Evolutionary conservation across 2,113 vertebrate genomes (phyloP).

Genomic region (Trinectes maculatus): DNA sequence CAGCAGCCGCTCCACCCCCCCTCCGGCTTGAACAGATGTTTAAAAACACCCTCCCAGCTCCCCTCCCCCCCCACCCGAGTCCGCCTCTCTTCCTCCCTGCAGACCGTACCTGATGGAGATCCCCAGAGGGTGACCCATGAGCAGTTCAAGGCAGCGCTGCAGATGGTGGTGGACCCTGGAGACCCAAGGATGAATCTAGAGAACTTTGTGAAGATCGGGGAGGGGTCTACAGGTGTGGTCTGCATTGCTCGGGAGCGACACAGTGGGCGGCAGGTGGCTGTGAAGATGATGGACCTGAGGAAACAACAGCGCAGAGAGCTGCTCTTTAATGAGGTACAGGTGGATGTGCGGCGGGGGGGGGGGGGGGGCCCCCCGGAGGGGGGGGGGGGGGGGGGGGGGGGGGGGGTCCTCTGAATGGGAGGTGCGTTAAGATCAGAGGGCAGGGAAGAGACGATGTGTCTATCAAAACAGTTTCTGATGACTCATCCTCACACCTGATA

Average conservation of each 20-base stretch:
- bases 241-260: slow-evolving; percentile 89
- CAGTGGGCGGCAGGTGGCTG: slow-evolving; percentile 89
- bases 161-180: slow-evolving; percentile 91
- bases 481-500: too few species aligned
- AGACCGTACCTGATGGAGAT: slow-evolving; percentile 51
- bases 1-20: slow-evolving; percentile 67
- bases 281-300: slow-evolving; percentile 96
- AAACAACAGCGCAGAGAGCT: slow-evolving; percentile 94
- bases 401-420: too few species aligned
- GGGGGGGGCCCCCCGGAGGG: not conserved
- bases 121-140: slow-evolving; percentile 85
- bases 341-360: not conserved
- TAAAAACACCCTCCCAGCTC: slow-evolving; percentile 71
- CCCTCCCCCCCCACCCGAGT: slow-evolving; percentile 19
- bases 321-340: slow-evolving; percentile 91
- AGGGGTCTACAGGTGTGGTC: slow-evolving; percentile 93
- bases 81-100: slow-evolving; percentile 75
- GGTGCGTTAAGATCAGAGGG: too few species aligned
- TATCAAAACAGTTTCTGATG: too few species aligned
- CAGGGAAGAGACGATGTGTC: too few species aligned
- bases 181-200: slow-evolving; percentile 87
- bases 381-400: too few species aligned
- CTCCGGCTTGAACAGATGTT: slow-evolving; percentile 57
- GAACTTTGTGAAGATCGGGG: slow-evolving; percentile 93
- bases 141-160: slow-evolving; percentile 91